These are phyloP conservation scores for Oscheius myriophilus DNA, from an alignment of 2,888 invertebrate species.

Conservation along the genomic window DNA sequence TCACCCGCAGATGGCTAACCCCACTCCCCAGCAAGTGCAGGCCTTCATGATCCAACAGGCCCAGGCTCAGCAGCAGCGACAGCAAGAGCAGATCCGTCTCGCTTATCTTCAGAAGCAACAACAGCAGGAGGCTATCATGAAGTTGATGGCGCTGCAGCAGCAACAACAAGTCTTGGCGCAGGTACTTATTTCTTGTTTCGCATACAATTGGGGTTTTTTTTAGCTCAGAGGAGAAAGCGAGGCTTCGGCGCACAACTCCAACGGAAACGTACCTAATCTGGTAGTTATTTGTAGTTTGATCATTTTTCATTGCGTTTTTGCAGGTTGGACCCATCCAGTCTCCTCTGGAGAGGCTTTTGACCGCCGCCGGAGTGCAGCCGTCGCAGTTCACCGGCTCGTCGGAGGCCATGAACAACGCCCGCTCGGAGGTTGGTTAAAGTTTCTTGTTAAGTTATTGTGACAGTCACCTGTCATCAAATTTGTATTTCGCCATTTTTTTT, in stretches of 20 bases:
- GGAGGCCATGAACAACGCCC: background rate
- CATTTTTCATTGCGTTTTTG: background rate
- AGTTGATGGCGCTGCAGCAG: conserved; percentile 33
- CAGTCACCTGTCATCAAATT: no score
- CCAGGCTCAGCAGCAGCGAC: conserved; percentile 30
- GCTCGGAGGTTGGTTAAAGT: background rate
- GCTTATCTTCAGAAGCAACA: conserved; percentile 30
- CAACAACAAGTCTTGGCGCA: conserved; percentile 30
- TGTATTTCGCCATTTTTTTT: background rate
- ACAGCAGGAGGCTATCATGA: conserved; percentile 33
- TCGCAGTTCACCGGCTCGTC: conserved; percentile 42
- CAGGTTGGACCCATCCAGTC: conserved; percentile 56
- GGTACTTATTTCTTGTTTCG: no score
- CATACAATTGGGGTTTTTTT: no score
- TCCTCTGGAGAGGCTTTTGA: conserved; percentile 54
- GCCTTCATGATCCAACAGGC: conserved; percentile 16
- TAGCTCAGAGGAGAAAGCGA: no score
- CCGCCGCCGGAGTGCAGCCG: conserved; percentile 50
- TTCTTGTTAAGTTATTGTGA: background rate
- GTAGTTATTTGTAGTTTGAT: no score
- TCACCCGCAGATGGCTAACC: background rate
- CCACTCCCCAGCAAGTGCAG: conserved; percentile 15
- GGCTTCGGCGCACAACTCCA: no score
- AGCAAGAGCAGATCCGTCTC: conserved; percentile 31
- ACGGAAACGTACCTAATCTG: no score